Base-by-base conservation (phyloP, 2,797 vertebrate genomes). In the Lagocephalus sceleratus region DNA sequence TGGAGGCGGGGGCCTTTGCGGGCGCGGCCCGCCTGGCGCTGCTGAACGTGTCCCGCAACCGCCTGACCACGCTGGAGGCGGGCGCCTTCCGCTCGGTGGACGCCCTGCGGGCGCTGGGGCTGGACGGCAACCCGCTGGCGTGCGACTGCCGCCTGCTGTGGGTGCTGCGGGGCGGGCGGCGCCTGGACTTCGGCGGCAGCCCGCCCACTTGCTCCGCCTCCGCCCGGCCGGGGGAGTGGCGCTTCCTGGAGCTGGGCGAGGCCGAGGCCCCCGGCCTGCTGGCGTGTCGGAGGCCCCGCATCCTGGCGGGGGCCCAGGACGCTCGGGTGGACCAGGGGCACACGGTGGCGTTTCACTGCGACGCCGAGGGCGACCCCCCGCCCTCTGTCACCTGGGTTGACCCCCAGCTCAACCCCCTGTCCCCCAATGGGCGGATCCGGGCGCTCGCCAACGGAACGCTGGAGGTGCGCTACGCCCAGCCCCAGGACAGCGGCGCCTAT, bases 111-210 rank as follows among this genome's bases (percentile, higher is more conserved):
- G 84, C 85, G 16, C 76, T 97, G 20, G 74, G 91, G 26, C 83
- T 96, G 8, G 91, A 93, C 1, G 64, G 79, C 16, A 97, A 96
- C 60, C 93, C 92, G 0, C 66, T 96, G 22, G 88, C 87, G 2
- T 97, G 95, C 1, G 95, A 97, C 71, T 95, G 94, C 58, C 91
- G 94, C 5, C 88, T 96, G 54, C 85, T 93, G 42, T 96, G 94
- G 95, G 66, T 94, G 29, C 76, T 91, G 19, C 85, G 63, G 16
- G 83, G 86, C 2, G 83, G 78, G 2, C n/a, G 38, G 6, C 57
- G 47, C 35, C 75, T 94, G 26, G 75, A 88, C 58, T 93, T 93
- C 3, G 91, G 90, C 2, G 66, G 80, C 0, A 70, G 41, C 2
- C 79, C 83, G 0, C 93, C 93, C 0, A 76, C 84, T 21, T 97